Base-by-base conservation (phyloP, 2,113 vertebrate species). In the Chelonoidis abingdonii region DNA sequence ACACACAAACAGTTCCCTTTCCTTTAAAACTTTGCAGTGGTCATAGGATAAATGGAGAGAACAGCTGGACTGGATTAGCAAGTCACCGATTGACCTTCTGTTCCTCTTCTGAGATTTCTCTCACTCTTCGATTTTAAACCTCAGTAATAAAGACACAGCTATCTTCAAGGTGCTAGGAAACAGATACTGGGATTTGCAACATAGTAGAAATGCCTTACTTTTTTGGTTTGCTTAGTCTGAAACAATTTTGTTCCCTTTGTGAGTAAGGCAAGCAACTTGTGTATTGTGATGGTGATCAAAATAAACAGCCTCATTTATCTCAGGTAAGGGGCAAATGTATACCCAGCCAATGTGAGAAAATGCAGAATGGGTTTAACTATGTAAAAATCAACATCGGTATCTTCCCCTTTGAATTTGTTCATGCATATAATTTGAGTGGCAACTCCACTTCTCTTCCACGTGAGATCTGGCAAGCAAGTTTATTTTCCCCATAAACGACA, bases 201-300 rank as follows among this genome's bases (percentile, higher is more conserved):
- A 72, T 47, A 44, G 83, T 53, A 65, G 65, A 35, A 94, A 89
- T 80, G 57, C 54, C 59, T 79, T 31, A 79, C 72, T 89, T 83
- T 21, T 80, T 59, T 3, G 0, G 3, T 16, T 75, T 92, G 80
- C 56, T 79, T 81, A 85, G 85, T 65, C 3, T 86, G 89, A 86
- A 85, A 65, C 31, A n/a, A 86, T 83, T 56, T 80, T 62, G 81
- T 62, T 78, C 88, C 90, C 44, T 86, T 13, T 11, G 52, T 59
- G 83, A 96, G 13, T 49, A 21, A 94, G 93, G 88, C 87, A 92
- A 92, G 92, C 92, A 92, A 96, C n/a, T 90, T 87, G 81, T 2
- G 75, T 81, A 0, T 89, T 80, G 47, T 95, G 96, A 96, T 50
- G 80, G 82, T 95, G 95, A 97, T 94, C 89, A 92, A 94, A 97